Evolutionary conservation across 1,140 invertebrate genomes (phyloP), one percentile per base, ranked within the genome.

Genomic region (Drosophila baimaii): DNA sequence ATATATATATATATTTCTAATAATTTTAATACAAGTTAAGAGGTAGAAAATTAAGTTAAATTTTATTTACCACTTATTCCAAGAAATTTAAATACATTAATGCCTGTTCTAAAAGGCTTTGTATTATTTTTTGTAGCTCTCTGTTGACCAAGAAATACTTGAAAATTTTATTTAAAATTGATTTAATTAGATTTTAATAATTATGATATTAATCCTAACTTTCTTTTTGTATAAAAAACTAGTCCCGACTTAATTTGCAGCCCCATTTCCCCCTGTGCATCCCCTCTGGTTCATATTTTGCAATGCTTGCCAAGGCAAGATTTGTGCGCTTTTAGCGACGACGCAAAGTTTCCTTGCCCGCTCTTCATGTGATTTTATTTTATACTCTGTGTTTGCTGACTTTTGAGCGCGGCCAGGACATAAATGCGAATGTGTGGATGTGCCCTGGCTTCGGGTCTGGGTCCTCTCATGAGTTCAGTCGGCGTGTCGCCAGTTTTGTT

Each of bases 281-380:
- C 19, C 19, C 19, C 59, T 49, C 37, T 51, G 63, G 58, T 65
- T 77, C 54, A 55, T 68, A 64, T 78, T 85, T 71, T 78, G 81
- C 59, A 57, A 51, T 49, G 81, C 68, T 80, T 78, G 82, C 69
- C 78, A 81, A 43, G 61, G 29, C 55, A 71, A 88, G 82, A 86
- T 79, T 82, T 86, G 83, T 88, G 82, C 82, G 66, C 82, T 86
- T 86, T 86, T 88, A 88, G 82, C 75, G 61, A 54, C 65, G 61
- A 57, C 58, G 76, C 81, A 77, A 81, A 86, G 79, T 76, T 64
- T 75, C 44, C 68, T 64, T 74, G 51, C 23, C 41, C 41, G 51
- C 62, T 52, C 29, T 19, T 61, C 43, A 35, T 37, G 46, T 62
- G 54, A 37, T 74, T 56, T 64, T 46, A 57, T 49, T 52, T 62